Evolutionary conservation across 2,888 invertebrate genomes (phyloP).

Genomic region (Strigamia crassipes): DNA sequence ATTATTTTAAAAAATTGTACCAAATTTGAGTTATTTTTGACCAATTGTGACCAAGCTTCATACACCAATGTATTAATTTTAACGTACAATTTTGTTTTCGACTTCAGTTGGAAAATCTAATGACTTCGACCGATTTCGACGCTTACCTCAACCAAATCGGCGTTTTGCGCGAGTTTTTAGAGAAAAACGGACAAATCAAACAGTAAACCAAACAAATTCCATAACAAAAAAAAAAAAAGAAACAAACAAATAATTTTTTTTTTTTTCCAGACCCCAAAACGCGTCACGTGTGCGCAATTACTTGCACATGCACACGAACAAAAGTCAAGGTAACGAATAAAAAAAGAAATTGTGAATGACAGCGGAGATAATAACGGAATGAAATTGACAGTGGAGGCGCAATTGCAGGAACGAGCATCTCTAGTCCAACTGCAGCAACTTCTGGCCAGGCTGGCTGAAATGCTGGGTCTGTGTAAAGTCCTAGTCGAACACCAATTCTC

Average conservation of each 20-base stretch:
- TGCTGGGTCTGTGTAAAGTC: conserved; percentile 90
- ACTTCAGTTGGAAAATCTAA: neutral
- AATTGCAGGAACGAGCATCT: conserved; percentile 58
- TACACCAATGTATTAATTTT: too few relatives aligned
- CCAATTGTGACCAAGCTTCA: too few relatives aligned
- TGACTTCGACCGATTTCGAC: neutral
- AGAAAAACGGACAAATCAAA: neutral
- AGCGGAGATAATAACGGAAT: neutral
- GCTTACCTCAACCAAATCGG: neutral
- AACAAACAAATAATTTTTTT: neutral
- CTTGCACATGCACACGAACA: neutral
- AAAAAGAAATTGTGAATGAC: too few relatives aligned
- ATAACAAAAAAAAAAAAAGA: neutral
- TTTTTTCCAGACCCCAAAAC: too few relatives aligned
- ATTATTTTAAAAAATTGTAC: too few relatives aligned
- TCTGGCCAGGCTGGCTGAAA: conserved; percentile 78
- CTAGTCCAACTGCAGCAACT: conserved; percentile 52
- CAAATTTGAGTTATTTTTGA: too few relatives aligned
- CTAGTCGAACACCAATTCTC: conserved; percentile 90
- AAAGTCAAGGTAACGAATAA: neutral
- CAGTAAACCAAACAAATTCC: too few relatives aligned
- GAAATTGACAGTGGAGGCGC: conserved; percentile 57
- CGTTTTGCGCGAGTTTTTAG: neutral
- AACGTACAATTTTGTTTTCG: neutral
- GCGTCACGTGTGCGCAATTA: too few relatives aligned